phyloP scores from a whole-genome alignment of 30 jellyfish, hydroid and myxozoan genomes.

The Cassiopea andromeda region DNA sequence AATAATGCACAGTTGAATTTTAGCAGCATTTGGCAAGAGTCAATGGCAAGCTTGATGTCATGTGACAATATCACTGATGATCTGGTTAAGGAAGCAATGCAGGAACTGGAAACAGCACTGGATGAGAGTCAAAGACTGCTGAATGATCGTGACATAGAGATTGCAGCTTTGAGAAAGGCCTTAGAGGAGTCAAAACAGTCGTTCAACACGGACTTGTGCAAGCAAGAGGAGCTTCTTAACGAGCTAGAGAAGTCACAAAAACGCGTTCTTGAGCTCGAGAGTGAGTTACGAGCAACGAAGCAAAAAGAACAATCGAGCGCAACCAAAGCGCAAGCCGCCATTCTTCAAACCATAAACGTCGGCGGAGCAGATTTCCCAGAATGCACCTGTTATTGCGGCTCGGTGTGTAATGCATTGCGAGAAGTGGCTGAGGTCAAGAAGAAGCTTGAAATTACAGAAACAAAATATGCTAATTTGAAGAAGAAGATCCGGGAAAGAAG shows the following conservation, averaged over 20 bases:
- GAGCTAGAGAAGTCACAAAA: conserved; percentile 82
- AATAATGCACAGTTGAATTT: conserved; percentile 40
- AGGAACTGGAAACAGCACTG: conserved; percentile 90
- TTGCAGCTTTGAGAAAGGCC: conserved; percentile 63
- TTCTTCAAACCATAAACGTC: conserved; percentile 31
- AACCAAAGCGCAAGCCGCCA: conserved; percentile 7
- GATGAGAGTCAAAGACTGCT: conserved; percentile 80
- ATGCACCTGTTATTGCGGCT: conserved; percentile 97
- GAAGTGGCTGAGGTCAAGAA: conserved; percentile 76
- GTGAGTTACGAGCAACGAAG: conserved; percentile 46
- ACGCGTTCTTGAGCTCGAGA: conserved; percentile 70
- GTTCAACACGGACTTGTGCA: conserved; percentile 19
- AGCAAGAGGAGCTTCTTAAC: conserved; percentile 64
- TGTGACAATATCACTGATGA: conserved; percentile 93
- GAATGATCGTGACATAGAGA: conserved; percentile 82
- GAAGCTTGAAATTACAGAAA: conserved; percentile 72
- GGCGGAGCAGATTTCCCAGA: conserved; percentile 58
- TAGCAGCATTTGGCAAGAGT: conserved; percentile 84
- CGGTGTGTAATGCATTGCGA: conserved; percentile 87
- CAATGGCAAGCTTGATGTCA: conserved; percentile 81
- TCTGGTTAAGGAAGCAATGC: conserved; percentile 84
- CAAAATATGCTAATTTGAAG: conserved; percentile 79
- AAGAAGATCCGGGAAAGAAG: conserved; percentile 88
- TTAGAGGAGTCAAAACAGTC: conserved; percentile 56
- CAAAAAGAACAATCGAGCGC: conserved; percentile 22